Percentiles rank a stretch among this genome's conserved stretches.
These are phyloP conservation scores for Cryptus viduatorius DNA, from an alignment of 2,888 invertebrate genomes.

Conservation along the genomic window DNA sequence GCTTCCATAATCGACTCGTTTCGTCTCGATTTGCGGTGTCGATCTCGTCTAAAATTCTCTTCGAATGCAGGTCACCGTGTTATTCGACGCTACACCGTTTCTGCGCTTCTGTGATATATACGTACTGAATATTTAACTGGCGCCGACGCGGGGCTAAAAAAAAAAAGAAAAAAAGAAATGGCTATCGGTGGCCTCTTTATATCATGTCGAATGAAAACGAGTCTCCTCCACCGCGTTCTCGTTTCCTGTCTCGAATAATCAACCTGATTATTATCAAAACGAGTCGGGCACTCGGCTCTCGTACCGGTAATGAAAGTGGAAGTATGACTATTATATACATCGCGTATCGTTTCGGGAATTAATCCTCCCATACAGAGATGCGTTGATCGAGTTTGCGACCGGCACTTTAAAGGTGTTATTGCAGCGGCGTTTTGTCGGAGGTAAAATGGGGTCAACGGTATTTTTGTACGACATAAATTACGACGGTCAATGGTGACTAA, in stretches of 20 bases:
- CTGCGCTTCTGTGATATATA: neutral
- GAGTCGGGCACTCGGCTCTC: conserved; percentile 6
- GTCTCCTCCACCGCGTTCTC: conserved; percentile 24
- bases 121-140: conserved; percentile 27
- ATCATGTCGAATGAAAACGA: conserved; percentile 45
- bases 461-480: neutral
- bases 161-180: conserved; percentile 14
- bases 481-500: neutral
- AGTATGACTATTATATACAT: conserved; percentile 4
- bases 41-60: conserved; percentile 22
- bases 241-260: conserved; percentile 54
- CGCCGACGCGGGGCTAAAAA: conserved; percentile 17
- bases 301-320: conserved; percentile 39
- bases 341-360: conserved; percentile 26
- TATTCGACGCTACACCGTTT: neutral
- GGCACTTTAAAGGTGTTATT: neutral
- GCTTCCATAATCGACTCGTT: conserved; percentile 63
- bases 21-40: conserved; percentile 42
- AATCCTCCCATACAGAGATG: neutral
- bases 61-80: conserved; percentile 2
- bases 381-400: conserved; percentile 20
- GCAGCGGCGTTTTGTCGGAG: neutral
- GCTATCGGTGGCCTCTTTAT: neutral
- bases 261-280: conserved; percentile 54
- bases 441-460: neutral